Evolutionary conservation across 2,797 vertebrate genomes (phyloP).

Genomic region (Anguilla obscura): DNA sequence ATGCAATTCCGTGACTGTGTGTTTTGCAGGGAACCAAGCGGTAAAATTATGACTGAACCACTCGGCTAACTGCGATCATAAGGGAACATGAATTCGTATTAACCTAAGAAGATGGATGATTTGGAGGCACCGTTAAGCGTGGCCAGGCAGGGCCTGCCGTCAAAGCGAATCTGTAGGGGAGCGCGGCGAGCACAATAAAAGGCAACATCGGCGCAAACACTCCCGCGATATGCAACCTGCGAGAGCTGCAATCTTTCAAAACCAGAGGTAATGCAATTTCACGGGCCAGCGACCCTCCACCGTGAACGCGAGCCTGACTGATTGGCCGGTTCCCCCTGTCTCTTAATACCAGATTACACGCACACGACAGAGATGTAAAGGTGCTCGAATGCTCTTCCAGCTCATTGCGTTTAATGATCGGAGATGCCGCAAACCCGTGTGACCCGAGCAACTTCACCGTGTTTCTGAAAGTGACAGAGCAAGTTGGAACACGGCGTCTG

Average conservation of each 20-base stretch:
- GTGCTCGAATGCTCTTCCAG: background rate
- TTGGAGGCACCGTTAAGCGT: background rate
- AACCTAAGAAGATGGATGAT: background rate
- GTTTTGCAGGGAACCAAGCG: background rate
- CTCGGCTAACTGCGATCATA: background rate
- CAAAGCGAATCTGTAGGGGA: background rate
- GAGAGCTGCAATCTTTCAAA: conserved; percentile 23
- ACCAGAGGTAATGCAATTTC: conserved; percentile 32
- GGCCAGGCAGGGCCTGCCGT: conserved; percentile 3
- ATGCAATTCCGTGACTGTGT: background rate
- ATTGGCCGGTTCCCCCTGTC: background rate
- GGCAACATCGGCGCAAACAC: background rate
- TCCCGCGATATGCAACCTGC: background rate
- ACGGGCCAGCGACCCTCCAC: conserved; percentile 17
- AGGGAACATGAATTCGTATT: background rate
- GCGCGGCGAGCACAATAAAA: background rate
- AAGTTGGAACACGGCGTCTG: background rate
- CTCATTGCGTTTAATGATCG: background rate
- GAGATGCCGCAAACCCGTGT: background rate
- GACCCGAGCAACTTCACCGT: background rate
- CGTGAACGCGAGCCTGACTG: background rate
- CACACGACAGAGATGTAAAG: background rate
- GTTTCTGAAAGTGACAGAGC: background rate
- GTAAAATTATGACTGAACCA: conserved; percentile 7
- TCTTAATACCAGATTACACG: conserved; percentile 21